Evolutionary conservation across 2,113 vertebrate species (phyloP), one percentile per base, ranked within the genome.

Genomic region (Camelus dromedarius): DNA sequence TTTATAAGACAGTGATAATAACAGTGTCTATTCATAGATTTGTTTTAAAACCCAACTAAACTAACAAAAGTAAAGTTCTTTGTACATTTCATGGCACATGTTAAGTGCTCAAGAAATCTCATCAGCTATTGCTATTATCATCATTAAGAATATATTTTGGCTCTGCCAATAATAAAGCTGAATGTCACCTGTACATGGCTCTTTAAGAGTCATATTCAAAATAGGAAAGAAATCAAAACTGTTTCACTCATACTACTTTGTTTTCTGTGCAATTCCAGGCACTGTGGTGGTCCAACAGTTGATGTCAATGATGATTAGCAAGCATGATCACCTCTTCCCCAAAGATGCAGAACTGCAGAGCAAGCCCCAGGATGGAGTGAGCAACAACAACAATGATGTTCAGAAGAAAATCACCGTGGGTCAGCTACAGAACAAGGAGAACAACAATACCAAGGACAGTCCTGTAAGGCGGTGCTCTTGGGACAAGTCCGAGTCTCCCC

Each of bases 281-380:
- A 99, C 99, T 0, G 99, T 99, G 84, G 98, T 99, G 90, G 99
- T 99, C 92, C 99, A 99, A 98, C 99, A 99, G 98, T 98, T 99
- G 70, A 99, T 99, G 99, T 99, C 99, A 1, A 96, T 99, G 96
- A 98, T 99, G 98, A 99, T 99, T n/a, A 99, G 99, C 93, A 99
- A 98, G 70, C 99, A 99, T 0, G 99, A 99, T 38, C 97, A 97
- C 32, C 98, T 99, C 2, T 99, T 99, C 97, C 99, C 99, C 28
- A 98, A 95, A 88, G 99, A 99, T 0, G 91, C 98, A 81, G 99
- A 99, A 42, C 93, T 93, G 70, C 98, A 99, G 58, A 83, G 97
- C 62, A 98, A 98, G 50, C 87, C 86, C 54, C 98, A 97, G 72
- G 42, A 99, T 13, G 99, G 99, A 97, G 46, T 98, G 0, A 98